Conservation (phyloP, 2,113 vertebrate species). For the Centropristis striata region DNA sequence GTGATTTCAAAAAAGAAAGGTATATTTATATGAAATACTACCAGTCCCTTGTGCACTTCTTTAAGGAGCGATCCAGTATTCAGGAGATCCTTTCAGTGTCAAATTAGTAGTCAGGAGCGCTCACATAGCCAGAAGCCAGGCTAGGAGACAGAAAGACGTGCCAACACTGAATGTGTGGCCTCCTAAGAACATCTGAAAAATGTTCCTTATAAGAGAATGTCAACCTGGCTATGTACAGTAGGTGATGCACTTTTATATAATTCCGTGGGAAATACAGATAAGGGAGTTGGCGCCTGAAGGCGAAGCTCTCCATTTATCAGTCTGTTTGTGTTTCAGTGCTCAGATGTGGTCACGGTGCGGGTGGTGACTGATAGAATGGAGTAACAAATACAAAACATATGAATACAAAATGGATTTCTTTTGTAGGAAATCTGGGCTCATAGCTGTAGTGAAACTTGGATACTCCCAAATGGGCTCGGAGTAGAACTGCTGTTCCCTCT, state of each 20-base stretch:
- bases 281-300: slow-evolving; percentile 5
- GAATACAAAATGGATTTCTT: neutral
- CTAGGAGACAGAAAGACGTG: slow-evolving; percentile 13
- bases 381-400: neutral
- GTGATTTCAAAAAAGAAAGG: slow-evolving; percentile 5
- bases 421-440: neutral
- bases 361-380: neutral
- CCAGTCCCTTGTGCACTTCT: neutral
- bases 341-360: slow-evolving; percentile 3
- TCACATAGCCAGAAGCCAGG: slow-evolving; percentile 24
- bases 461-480: neutral
- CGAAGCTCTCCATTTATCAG: slow-evolving; percentile 5
- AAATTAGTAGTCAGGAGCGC: slow-evolving; percentile 26
- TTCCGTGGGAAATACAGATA: slow-evolving; percentile 21
- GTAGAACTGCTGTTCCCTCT: neutral
- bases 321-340: neutral
- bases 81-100: slow-evolving; percentile 23
- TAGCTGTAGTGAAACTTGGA: neutral
- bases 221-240: slow-evolving; percentile 20
- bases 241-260: slow-evolving; percentile 13
- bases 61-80: neutral
- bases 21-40: slow-evolving; percentile 3
- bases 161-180: slow-evolving; percentile 3
- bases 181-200: slow-evolving; percentile 30
- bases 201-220: slow-evolving; percentile 14